Evolutionary conservation across 2,888 invertebrate genomes (phyloP), one percentile per base, ranked within the genome.

Genomic region (Cetonia aurata): DNA sequence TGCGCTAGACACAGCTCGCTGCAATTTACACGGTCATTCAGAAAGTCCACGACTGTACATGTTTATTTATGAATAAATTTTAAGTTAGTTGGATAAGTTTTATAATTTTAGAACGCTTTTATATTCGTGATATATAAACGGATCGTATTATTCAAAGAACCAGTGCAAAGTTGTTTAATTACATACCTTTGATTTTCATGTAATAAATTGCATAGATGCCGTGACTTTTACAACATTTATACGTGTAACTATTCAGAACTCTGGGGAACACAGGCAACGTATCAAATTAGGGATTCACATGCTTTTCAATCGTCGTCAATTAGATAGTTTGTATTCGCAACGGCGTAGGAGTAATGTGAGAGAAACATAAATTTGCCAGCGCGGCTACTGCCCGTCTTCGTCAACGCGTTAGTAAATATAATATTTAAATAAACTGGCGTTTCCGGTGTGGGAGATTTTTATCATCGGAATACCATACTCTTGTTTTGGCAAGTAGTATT

Each of bases 381-480:
- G 50, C 50, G 50, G 50, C 50, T 60, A 48, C 48, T 62, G 62
- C 62, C 50, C 50, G 50, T 41, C 62, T 65, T 50, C 37, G 62
- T 50, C 37, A 50, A 25, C 33, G n/a, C 50, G 62, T 62, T 57
- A 57, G 57, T 57, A 68, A 68, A 68, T 68, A 68, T 68, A 57
- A 68, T 68, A 68, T 68, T 68, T 57, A 68, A 68, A 68, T 68
- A 68, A 68, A 56, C 13, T 17, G 41, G 15, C 57, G 46, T 68
- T 68, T 68, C 68, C 68, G 56, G 68, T 68, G 57, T 19, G 55
- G 42, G 50, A 65, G 62, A 65, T 65, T 65, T 65, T 65, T 65
- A 65, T 65, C 62, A 65, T 12, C 50, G 50, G 41, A 50, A 65
- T 65, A 25, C 50, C 50, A 50, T 50, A 37, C 37, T 50, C 50